Evolutionary conservation across 2,113 vertebrate genomes (phyloP).

Genomic region (Saguinus midas): DNA sequence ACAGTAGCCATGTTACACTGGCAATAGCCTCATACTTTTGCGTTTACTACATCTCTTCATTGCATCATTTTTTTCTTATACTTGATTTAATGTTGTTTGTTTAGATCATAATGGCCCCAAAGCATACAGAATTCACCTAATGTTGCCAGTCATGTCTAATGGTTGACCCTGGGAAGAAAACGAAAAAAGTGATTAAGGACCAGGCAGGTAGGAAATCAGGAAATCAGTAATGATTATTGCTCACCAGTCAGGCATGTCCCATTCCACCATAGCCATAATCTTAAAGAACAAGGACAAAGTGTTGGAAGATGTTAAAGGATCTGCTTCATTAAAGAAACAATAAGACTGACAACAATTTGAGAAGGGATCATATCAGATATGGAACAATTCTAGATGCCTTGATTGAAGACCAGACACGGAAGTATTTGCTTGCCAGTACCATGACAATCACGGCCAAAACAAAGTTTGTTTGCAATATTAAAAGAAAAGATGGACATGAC

Average conservation of each 20-base stretch:
- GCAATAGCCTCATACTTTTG: background rate
- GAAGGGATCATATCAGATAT: background rate
- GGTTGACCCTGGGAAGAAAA: background rate
- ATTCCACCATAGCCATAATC: too few species aligned
- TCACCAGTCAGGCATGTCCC: background rate
- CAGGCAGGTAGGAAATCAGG: background rate
- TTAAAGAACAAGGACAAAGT: background rate
- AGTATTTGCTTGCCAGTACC: background rate
- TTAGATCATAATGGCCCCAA: background rate
- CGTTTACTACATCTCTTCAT: background rate
- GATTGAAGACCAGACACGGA: background rate
- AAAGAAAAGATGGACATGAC: background rate
- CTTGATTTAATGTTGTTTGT: background rate
- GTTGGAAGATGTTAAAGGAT: background rate
- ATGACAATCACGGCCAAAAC: background rate
- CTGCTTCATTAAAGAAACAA: background rate
- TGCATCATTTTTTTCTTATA: background rate
- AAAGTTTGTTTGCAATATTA: background rate
- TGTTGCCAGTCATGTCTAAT: background rate
- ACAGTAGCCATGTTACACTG: background rate
- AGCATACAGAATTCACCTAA: background rate
- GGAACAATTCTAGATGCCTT: background rate
- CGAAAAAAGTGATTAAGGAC: background rate
- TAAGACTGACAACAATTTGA: background rate
- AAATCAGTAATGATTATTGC: background rate